Percentiles rank a stretch among this genome's conserved stretches.
These are phyloP conservation scores for Addax nasomaculatus DNA, from an alignment of 2,113 vertebrate species.

Conservation along the genomic window DNA sequence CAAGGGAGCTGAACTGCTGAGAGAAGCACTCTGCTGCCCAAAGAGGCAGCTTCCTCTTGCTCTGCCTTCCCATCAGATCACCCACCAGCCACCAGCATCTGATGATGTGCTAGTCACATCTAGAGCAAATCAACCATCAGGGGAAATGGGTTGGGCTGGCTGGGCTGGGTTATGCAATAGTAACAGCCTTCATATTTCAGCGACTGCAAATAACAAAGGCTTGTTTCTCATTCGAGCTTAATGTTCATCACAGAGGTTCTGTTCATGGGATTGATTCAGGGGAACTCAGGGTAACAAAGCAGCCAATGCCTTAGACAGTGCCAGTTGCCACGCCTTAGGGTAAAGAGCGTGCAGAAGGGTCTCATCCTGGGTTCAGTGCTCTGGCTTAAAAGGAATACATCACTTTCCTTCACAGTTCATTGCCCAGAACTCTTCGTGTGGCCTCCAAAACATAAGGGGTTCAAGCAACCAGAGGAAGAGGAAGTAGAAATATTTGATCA, in stretches of 20 bases:
- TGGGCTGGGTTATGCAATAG: neutral
- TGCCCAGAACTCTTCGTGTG: neutral
- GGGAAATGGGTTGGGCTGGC: neutral
- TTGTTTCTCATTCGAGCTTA: neutral
- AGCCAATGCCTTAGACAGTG: neutral
- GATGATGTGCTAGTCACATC: neutral
- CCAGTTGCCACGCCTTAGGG: rapidly evolving
- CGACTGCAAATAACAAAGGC: neutral
- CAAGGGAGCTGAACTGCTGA: neutral
- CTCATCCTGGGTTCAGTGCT: neutral
- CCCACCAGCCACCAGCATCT: neutral
- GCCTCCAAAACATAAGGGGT: neutral
- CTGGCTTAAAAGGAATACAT: neutral
- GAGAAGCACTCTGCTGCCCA: neutral
- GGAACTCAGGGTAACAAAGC: neutral
- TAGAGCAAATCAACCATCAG: neutral
- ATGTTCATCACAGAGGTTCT: neutral
- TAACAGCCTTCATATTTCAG: neutral
- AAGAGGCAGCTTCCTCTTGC: neutral
- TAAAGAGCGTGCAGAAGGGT: neutral
- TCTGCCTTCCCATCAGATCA: neutral
- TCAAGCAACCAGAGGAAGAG: neutral
- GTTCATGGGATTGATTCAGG: neutral
- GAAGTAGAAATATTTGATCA: neutral
- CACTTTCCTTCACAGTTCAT: neutral